Evolutionary conservation across 2,797 vertebrate species (phyloP).

Genomic region (Emys orbicularis): DNA sequence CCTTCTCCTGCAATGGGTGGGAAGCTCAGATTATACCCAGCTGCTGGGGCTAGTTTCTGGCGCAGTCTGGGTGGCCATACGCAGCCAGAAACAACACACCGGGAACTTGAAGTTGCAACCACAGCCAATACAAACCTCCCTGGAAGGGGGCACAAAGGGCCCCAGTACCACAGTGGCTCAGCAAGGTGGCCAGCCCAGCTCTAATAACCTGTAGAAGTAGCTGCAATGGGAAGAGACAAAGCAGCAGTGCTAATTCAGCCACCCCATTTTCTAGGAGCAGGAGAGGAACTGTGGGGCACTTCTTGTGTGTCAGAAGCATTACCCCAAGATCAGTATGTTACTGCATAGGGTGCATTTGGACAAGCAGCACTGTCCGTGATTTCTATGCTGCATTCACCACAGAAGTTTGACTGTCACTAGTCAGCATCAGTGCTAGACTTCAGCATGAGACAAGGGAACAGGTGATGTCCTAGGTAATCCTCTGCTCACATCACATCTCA

Average conservation of each 20-base stretch:
- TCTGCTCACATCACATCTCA: neutral
- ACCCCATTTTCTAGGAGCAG: neutral
- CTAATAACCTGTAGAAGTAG: neutral
- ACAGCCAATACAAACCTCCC: neutral
- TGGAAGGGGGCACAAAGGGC: neutral
- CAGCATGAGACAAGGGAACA: neutral
- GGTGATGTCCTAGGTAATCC: conserved; percentile 35
- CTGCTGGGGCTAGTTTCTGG: neutral
- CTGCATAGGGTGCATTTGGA: neutral
- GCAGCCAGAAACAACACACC: neutral
- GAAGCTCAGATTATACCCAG: neutral
- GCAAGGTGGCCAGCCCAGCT: accelerated
- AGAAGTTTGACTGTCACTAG: neutral
- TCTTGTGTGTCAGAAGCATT: neutral
- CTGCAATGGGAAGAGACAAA: neutral
- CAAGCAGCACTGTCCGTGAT: neutral
- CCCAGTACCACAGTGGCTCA: neutral
- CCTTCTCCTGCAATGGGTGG: conserved; percentile 83
- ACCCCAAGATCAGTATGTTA: neutral
- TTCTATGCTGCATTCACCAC: neutral
- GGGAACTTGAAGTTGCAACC: neutral
- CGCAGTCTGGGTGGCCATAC: neutral
- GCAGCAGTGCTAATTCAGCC: neutral
- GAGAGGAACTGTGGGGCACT: neutral
- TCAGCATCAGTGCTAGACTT: neutral